Evolutionary conservation across 92 coral and sea anemone species (phyloP), one percentile per base, ranked within the genome.

Genomic region (Virgularia gustaviana): DNA sequence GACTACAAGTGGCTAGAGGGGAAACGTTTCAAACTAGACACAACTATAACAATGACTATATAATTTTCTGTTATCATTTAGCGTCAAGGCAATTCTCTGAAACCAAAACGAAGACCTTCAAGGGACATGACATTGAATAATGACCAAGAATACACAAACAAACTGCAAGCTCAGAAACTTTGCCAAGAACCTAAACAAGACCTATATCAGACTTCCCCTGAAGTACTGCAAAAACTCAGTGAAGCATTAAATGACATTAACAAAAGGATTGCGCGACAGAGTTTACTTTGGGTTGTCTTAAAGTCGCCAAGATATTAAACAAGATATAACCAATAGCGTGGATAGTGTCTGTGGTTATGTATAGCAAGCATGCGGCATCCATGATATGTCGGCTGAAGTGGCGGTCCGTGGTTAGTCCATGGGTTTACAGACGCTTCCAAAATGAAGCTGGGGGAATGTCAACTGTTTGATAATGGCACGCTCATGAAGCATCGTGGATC

Each of bases 241-340:
- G 75, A 68, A 10, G 75, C 75, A 10, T 32, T 68, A 15, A 49
- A 54, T 6, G 60, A 51, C 27, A 68, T 68, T 10, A 68, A 68
- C 61, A 49, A 49, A 33, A 68, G 36, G 27, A 31, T 68, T 2
- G 75, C 75, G 20, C 53, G 54, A n/a, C 75, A 68, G 23, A 68
- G 75, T 33, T 20, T 68, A 9, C 12, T 68, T 13, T 68, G 75
- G 75, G 51, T 49, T 53, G 75, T 68, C 19, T 31, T 68, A 28
- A 68, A 68, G 35, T 68, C 75, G 4, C 51, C 75, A 0, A 68
- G 51, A 47, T 68, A 54, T 33, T 68, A 32, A 49, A 0, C 23
- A 7, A 18, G 2, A 24, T 6, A 56, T 20, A 15, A 16, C 5
- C 4, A 25, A 1, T 22, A 43, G n/a, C 25, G 62, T 55, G 13